A percentile compares a stretch with the other conserved stretches of the same genome.
phyloP scores from a whole-genome alignment of 2,113 vertebrate species.

The Thunnus thynnus region DNA sequence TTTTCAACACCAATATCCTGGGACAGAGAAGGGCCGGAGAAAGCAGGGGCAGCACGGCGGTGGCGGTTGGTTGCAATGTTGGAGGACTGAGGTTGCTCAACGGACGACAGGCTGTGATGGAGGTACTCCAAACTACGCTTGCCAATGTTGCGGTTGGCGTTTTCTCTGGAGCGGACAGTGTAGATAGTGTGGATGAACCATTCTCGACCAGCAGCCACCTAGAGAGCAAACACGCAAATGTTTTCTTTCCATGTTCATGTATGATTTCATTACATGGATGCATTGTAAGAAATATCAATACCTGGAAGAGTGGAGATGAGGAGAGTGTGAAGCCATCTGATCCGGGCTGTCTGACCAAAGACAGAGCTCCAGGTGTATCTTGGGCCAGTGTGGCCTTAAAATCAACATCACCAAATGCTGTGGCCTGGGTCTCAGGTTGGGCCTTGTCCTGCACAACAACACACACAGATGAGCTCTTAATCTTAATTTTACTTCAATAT shows the following conservation, averaged over 20 bases:
- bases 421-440: slow-evolving; percentile 84
- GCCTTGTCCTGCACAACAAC: slow-evolving; percentile 83
- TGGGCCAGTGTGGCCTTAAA: slow-evolving; percentile 81
- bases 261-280: not conserved
- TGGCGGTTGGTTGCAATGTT: not conserved
- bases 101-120: slow-evolving; percentile 63
- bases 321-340: slow-evolving; percentile 83
- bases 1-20: slow-evolving; percentile 77
- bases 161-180: slow-evolving; percentile 77
- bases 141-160: slow-evolving; percentile 77
- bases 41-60: slow-evolving; percentile 68
- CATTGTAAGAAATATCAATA: slow-evolving; percentile 15
- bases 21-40: slow-evolving; percentile 14
- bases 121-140: slow-evolving; percentile 83
- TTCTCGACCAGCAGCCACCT: slow-evolving; percentile 84
- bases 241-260: not conserved
- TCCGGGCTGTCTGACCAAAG: slow-evolving; percentile 80
- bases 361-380: slow-evolving; percentile 75
- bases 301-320: slow-evolving; percentile 85
- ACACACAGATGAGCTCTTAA: not conserved
- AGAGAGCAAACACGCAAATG: slow-evolving; percentile 13
- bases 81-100: slow-evolving; percentile 34
- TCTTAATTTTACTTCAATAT: not conserved
- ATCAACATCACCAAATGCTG: slow-evolving; percentile 79
- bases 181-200: slow-evolving; percentile 86